Conservation (phyloP, 2,888 invertebrate genomes). For the Amphipyra berbera region DNA sequence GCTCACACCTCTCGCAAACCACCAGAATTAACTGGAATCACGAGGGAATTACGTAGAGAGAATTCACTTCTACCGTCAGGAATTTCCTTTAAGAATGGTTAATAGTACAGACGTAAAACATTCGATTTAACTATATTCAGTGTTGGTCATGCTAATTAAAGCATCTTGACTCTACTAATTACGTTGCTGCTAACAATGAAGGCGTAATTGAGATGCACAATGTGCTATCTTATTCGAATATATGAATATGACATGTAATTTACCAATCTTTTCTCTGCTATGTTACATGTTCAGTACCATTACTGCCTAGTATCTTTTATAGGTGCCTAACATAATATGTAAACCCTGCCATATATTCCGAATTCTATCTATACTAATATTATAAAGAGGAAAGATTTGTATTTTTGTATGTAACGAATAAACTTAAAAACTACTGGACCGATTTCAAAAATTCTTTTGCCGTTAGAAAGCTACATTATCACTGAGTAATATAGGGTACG, state of each 20-base stretch:
- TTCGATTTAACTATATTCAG: slow-evolving; percentile 13
- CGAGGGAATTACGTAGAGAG: slow-evolving; percentile 46
- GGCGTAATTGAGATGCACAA: background rate
- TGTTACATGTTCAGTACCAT: no score
- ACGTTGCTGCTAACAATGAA: background rate
- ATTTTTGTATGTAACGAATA: no score
- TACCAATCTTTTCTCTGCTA: no score
- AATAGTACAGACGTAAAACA: slow-evolving; percentile 17
- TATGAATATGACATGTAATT: background rate
- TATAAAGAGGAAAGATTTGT: no score
- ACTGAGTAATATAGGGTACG: no score
- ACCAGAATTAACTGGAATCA: slow-evolving; percentile 57
- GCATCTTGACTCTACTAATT: slow-evolving; percentile 4
- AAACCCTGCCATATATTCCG: no score
- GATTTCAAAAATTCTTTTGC: no score
- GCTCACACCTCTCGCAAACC: slow-evolving; percentile 61
- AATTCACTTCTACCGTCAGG: slow-evolving; percentile 47
- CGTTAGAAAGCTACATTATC: no score
- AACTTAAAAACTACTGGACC: no score
- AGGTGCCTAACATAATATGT: no score
- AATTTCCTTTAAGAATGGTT: slow-evolving; percentile 42
- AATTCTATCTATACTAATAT: no score
- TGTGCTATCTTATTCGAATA: background rate
- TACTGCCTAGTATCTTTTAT: no score
- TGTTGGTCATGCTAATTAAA: slow-evolving; percentile 14